Evolutionary conservation across 2,113 vertebrate species (phyloP).

Genomic region (Probosciger aterrimus): DNA sequence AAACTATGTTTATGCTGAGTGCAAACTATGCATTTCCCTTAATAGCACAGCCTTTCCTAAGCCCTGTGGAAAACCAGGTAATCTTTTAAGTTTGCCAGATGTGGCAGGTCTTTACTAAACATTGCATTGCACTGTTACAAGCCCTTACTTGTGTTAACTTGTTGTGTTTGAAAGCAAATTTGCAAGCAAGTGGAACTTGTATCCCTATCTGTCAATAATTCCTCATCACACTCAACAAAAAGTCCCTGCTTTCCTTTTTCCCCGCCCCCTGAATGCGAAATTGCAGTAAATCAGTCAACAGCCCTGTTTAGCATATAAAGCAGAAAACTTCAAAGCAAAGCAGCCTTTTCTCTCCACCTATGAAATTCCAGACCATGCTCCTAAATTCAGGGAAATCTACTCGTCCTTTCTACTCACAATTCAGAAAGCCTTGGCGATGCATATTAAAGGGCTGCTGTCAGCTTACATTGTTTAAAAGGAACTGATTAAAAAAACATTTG

Average conservation of each 20-base stretch:
- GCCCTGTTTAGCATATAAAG: conserved; percentile 47
- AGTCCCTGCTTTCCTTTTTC: not conserved
- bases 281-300: conserved; percentile 49
- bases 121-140: not conserved
- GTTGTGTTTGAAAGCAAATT: conserved; percentile 28
- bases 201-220: conserved; percentile 30
- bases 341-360: conserved; percentile 25
- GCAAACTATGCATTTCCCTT: not conserved
- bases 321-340: conserved; percentile 12
- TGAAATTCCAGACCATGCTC: conserved; percentile 12
- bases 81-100: conserved; percentile 17
- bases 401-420: not conserved
- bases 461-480: conserved; percentile 11
- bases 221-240: conserved; percentile 31
- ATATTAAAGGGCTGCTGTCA: conserved; percentile 41
- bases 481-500: conserved; percentile 36
- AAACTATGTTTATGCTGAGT: not conserved
- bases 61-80: conserved; percentile 1
- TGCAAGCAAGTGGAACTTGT: conserved; percentile 22
- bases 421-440: not conserved
- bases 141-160: conserved; percentile 12
- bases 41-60: not conserved
- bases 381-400: conserved; percentile 11
- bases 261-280: conserved; percentile 1
- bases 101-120: conserved; percentile 10